Conservation (phyloP, 2,888 invertebrate genomes). For the Teleogryllus oceanicus region DNA sequence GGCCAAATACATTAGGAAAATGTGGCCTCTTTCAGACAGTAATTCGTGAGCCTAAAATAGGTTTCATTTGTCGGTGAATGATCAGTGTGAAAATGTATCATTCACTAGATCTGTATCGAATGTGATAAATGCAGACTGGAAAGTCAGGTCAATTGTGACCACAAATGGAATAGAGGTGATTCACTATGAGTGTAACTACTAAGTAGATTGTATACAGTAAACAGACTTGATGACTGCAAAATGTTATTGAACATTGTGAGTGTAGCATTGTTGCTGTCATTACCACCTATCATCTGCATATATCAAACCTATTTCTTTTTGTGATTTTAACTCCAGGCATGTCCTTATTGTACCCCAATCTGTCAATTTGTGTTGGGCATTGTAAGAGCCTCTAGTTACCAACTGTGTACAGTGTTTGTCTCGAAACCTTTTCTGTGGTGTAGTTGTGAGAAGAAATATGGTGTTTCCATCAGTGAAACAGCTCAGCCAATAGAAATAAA, state of each 20-base stretch:
- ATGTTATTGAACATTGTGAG: not conserved
- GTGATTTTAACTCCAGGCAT: constrained; percentile 18
- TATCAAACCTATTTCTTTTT: constrained; percentile 4
- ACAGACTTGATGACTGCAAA: not conserved
- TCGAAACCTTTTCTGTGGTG: constrained; percentile 11
- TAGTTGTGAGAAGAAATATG: not conserved
- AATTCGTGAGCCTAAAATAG: constrained; percentile 4
- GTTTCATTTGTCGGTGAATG: not conserved
- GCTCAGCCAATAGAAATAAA: not conserved
- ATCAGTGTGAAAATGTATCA: not conserved
- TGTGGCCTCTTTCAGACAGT: constrained; percentile 18
- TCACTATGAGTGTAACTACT: not conserved
- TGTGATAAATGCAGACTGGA: not conserved
- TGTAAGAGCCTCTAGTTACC: constrained; percentile 10
- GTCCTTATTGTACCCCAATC: not conserved
- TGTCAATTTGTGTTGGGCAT: not conserved
- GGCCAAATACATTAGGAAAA: constrained; percentile 18
- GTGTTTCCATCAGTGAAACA: not conserved
- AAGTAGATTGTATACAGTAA: not conserved
- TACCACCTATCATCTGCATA: not conserved
- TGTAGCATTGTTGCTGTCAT: not conserved
- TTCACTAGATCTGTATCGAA: not conserved
- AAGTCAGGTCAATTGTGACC: not conserved
- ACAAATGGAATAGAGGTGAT: not conserved
- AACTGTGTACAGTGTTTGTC: constrained; percentile 18